Base-by-base conservation (phyloP, 1,140 invertebrate genomes). In the Drosophila kanapiae region DNA sequence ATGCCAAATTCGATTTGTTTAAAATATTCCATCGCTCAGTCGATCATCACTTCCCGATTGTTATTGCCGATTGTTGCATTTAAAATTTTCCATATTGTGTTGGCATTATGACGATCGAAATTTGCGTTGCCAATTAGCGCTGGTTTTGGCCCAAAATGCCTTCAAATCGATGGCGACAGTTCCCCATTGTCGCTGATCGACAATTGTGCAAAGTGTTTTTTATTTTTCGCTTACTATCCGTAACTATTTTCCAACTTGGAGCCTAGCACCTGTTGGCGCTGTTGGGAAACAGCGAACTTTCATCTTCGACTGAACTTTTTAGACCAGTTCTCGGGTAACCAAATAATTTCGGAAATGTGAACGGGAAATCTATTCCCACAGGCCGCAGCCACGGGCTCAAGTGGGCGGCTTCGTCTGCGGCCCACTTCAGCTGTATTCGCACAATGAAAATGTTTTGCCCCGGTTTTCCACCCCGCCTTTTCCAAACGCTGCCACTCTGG, bases 21-120 rank as follows among this genome's bases (percentile, higher is more conserved):
- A 64, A 40, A 47, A 42, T 18, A 23, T 45, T 53, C 29, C 38
- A 33, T 48, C n/a, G 47, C 29, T 8, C 40, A 8, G 29, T 33
- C 38, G 59, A 42, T 71, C 53, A 56, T 72, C 38, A 62, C 53
- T 72, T 75, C 35, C 45, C 63, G 51, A 75, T 82, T 86, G 76
- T 47, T 77, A 51, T 61, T 65, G 40, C 59, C 70, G 65, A 84
- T 78, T 79, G 62, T 56, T 81, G 78, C 68, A 67, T 77, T 82
- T 79, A 72, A 88, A 87, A 87, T 88, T 87, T 87, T 88, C 84
- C 84, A 87, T 87, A 77, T 88, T 86, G 67, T 77, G 60, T 72
- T 64, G 56, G 65, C 40, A 53, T 60, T 68, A 59, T 78, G 78
- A 75, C 51, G 60, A 70, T 88, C 77, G 51, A 43, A 37, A 56